Conservation (phyloP, 2,888 invertebrate species). For the Noctua fimbriata region DNA sequence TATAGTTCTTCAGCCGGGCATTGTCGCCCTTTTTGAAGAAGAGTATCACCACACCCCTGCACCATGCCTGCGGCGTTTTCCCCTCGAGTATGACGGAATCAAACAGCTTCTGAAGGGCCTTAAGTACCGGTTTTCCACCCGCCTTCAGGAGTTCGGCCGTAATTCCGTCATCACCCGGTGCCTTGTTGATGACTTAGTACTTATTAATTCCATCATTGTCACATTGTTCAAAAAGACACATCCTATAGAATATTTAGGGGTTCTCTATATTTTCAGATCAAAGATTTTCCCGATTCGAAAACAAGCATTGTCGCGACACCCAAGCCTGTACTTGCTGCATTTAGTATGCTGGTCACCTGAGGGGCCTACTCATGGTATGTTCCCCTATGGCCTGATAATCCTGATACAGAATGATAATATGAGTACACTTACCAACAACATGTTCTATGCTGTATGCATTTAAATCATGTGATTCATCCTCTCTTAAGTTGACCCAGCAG, state of each 20-base stretch:
- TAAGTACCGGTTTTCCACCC: too few relatives aligned
- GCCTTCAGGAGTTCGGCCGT: too few relatives aligned
- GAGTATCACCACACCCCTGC: too few relatives aligned
- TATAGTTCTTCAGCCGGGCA: too few relatives aligned
- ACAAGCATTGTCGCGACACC: not conserved
- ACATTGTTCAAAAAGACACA: too few relatives aligned
- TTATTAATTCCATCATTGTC: not conserved
- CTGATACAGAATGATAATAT: not conserved
- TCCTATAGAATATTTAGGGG: too few relatives aligned
- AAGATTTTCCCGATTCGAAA: not conserved
- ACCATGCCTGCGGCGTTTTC: too few relatives aligned
- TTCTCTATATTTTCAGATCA: not conserved
- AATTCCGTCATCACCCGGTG: too few relatives aligned
- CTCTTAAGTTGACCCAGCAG: conserved; percentile 92
- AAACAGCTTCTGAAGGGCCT: too few relatives aligned
- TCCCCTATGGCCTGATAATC: not conserved
- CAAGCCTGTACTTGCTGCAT: not conserved
- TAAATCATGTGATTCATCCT: conserved; percentile 91
- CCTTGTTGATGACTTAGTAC: not conserved
- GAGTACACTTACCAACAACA: conserved; percentile 86
- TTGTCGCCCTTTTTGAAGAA: too few relatives aligned
- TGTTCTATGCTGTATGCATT: conserved; percentile 91
- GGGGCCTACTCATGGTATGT: not conserved
- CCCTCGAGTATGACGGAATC: too few relatives aligned
- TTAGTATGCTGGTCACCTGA: not conserved